A percentile compares a stretch with the other conserved stretches of the same genome.
Evolutionary conservation across 2,113 vertebrate species (phyloP).

Genomic region (Oenanthe melanoleuca): DNA sequence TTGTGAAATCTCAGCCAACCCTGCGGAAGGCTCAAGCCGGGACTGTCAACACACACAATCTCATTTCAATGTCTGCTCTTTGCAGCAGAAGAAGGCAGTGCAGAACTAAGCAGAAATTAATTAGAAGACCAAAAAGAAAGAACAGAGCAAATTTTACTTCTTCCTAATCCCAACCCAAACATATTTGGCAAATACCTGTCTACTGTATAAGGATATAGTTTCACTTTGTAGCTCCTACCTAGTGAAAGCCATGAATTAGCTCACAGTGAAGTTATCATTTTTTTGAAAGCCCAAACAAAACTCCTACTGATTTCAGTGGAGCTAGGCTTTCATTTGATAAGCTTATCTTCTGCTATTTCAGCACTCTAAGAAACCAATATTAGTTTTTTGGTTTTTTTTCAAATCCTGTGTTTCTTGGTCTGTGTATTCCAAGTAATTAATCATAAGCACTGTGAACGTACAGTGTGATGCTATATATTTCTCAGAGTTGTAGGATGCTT

Average conservation of each 20-base stretch:
- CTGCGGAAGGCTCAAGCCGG: not conserved
- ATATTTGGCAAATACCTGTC: not conserved
- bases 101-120: constrained; percentile 32
- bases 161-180: not conserved
- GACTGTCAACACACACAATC: constrained; percentile 42
- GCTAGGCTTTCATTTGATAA: not conserved
- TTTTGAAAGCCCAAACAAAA: not conserved
- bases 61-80: constrained; percentile 15
- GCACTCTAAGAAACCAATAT: not conserved
- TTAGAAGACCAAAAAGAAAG: constrained; percentile 12
- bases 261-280: not conserved
- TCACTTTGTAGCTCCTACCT: not conserved
- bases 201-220: not conserved
- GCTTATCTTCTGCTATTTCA: not conserved
- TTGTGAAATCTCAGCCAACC: constrained; percentile 48
- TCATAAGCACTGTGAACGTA: not conserved
- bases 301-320: constrained; percentile 19
- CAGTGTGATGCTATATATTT: not conserved
- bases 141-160: not conserved
- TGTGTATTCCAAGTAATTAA: not conserved
- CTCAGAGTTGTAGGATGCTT: not conserved
- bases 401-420: not conserved
- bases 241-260: not conserved
- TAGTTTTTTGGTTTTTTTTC: not conserved
- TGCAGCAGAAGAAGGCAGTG: not conserved